Conservation (phyloP, 2,797 vertebrate genomes). For the Acestrorhynchus altus region DNA sequence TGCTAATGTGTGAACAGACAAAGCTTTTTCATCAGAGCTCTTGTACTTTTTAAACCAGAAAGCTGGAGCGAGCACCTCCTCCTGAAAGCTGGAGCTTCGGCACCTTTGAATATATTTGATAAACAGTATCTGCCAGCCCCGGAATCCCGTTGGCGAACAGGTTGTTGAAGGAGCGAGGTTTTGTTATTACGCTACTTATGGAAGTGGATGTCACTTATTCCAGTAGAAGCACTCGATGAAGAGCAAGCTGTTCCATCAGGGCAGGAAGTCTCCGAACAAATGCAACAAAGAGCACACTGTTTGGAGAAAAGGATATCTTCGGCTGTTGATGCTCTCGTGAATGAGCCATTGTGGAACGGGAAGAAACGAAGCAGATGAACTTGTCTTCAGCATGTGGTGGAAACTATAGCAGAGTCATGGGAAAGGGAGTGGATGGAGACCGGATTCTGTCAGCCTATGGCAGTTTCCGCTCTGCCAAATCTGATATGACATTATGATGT, state of each 20-base stretch:
- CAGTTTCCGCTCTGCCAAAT: constrained; percentile 39
- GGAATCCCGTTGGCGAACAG: constrained; percentile 37
- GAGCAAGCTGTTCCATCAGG: constrained; percentile 30
- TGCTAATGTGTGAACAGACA: constrained; percentile 52
- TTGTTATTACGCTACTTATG: constrained; percentile 46
- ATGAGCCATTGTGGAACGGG: constrained; percentile 50
- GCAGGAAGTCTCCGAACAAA: constrained; percentile 35
- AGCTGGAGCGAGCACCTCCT: constrained; percentile 35
- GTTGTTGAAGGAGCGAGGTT: constrained; percentile 42
- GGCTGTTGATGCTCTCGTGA: constrained; percentile 36
- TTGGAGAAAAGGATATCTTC: constrained; percentile 38
- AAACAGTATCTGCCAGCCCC: constrained; percentile 47
- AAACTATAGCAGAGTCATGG: constrained; percentile 28
- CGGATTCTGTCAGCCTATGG: constrained; percentile 40
- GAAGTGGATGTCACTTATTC: constrained; percentile 37
- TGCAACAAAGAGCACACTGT: constrained; percentile 42
- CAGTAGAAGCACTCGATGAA: constrained; percentile 31
- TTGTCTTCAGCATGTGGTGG: constrained; percentile 35
- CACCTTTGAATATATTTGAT: constrained; percentile 53
- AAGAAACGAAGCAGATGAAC: constrained; percentile 46
- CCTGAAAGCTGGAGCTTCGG: constrained; percentile 51
- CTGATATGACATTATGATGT: constrained; percentile 47
- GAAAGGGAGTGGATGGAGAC: constrained; percentile 35
- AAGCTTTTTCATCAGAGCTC: constrained; percentile 46
- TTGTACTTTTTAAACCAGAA: constrained; percentile 52